Conservation (phyloP, 2,113 vertebrate genomes). For the Pseudorasbora parva region DNA sequence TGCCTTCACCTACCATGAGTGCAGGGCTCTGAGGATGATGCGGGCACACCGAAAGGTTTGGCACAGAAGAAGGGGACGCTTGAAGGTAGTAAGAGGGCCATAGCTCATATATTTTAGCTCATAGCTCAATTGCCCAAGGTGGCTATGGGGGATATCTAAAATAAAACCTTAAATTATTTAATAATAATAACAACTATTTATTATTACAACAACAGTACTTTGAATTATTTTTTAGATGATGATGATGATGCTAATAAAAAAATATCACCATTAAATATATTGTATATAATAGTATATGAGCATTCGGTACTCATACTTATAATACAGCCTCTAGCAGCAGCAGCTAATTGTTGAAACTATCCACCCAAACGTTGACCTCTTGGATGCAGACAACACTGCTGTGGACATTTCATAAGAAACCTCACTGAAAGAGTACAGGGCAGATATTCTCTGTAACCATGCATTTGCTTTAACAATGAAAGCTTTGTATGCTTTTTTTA, state of each 20-base stretch:
- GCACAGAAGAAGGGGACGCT: neutral
- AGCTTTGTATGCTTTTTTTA: neutral
- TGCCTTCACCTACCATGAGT: constrained; percentile 2
- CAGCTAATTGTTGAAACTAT: neutral
- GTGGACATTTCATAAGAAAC: neutral
- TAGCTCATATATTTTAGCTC: neutral
- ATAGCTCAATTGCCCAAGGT: neutral
- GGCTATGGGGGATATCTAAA: neutral
- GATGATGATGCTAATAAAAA: neutral
- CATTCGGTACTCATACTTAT: no score
- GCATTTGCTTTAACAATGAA: constrained; percentile 9
- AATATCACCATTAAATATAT: neutral
- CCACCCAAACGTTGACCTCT: neutral
- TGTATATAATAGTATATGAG: no score
- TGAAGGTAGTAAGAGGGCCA: neutral
- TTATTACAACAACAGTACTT: no score
- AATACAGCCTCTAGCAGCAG: neutral
- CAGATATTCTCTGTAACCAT: neutral
- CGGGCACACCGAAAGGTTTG: neutral
- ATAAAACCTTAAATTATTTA: no score
- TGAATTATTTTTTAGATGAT: neutral
- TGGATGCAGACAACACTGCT: neutral
- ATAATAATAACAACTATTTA: no score
- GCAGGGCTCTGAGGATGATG: neutral
- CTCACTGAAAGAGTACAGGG: neutral